phyloP scores from a whole-genome alignment of 2,888 invertebrate genomes.

The Calameuta filiformis region DNA sequence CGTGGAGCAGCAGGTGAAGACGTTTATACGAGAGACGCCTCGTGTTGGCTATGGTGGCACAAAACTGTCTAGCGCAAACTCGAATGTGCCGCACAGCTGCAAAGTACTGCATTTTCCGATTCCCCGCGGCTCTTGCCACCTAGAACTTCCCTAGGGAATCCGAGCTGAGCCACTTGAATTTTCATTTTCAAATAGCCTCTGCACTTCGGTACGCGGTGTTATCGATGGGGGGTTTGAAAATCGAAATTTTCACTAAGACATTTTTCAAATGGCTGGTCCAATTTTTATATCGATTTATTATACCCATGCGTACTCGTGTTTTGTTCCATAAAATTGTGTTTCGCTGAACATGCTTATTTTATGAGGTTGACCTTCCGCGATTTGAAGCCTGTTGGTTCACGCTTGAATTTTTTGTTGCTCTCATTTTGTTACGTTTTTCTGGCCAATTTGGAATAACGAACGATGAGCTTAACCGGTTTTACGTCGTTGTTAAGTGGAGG shows the following conservation, averaged over 20 bases:
- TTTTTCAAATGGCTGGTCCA: background rate
- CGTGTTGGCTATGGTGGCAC: conserved; percentile 28
- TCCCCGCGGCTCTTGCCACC: conserved; percentile 13
- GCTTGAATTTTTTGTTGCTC: background rate
- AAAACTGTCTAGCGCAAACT: conserved; percentile 43
- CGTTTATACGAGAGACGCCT: conserved; percentile 45
- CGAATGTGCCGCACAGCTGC: conserved; percentile 25
- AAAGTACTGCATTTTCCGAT: conserved; percentile 47
- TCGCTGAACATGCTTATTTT: background rate
- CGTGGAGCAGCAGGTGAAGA: conserved; percentile 51
- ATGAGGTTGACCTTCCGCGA: background rate
- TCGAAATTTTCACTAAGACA: background rate
- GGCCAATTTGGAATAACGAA: background rate
- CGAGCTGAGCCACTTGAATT: background rate
- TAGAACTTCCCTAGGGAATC: background rate
- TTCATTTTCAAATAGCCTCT: background rate
- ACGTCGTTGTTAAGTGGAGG: background rate
- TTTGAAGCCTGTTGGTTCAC: background rate
- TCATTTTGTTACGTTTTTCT: background rate
- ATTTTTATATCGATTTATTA: background rate
- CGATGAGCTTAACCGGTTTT: background rate
- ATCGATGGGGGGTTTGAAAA: background rate
- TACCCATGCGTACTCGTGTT: background rate
- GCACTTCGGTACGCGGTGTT: background rate
- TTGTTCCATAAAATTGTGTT: background rate